A percentile compares a stretch with the other conserved stretches of the same genome.
Conservation (phyloP, 2,888 invertebrate species). For the Hydropsyche betteni region DNA sequence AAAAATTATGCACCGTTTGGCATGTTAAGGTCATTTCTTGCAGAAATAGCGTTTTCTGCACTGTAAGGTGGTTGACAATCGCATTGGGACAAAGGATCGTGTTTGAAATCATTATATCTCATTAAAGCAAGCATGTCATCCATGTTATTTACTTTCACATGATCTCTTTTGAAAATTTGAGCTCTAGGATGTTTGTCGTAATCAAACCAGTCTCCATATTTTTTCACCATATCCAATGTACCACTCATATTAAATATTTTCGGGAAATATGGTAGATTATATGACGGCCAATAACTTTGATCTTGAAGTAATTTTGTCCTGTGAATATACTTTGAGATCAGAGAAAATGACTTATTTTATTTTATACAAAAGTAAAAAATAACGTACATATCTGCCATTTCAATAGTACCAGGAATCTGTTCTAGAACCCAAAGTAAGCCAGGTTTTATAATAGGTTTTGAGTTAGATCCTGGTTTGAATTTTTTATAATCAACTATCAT, state of each 20-base stretch:
- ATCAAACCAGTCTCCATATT: constrained; percentile 68
- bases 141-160: constrained; percentile 66
- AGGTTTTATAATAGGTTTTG: constrained; percentile 53
- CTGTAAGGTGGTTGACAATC: constrained; percentile 75
- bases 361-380: too few relatives aligned
- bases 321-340: not conserved
- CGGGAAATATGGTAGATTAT: constrained; percentile 74
- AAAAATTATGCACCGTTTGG: constrained; percentile 63
- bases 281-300: constrained; percentile 72
- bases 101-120: constrained; percentile 76
- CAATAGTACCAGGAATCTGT: constrained; percentile 65
- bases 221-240: constrained; percentile 63
- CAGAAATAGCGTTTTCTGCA: constrained; percentile 76
- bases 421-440: constrained; percentile 72
- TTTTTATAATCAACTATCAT: constrained; percentile 74
- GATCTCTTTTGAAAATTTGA: constrained; percentile 70
- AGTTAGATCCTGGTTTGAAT: constrained; percentile 62
- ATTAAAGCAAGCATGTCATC: constrained; percentile 68
- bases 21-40: constrained; percentile 76
- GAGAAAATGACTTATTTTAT: not conserved
- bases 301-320: constrained; percentile 45
- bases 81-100: constrained; percentile 74
- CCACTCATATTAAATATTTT: constrained; percentile 72
- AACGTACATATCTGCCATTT: constrained; percentile 58
- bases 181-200: constrained; percentile 72